Evolutionary conservation across 2,797 vertebrate genomes (phyloP), one percentile per base, ranked within the genome.

Genomic region (Gallinago stenura): DNA sequence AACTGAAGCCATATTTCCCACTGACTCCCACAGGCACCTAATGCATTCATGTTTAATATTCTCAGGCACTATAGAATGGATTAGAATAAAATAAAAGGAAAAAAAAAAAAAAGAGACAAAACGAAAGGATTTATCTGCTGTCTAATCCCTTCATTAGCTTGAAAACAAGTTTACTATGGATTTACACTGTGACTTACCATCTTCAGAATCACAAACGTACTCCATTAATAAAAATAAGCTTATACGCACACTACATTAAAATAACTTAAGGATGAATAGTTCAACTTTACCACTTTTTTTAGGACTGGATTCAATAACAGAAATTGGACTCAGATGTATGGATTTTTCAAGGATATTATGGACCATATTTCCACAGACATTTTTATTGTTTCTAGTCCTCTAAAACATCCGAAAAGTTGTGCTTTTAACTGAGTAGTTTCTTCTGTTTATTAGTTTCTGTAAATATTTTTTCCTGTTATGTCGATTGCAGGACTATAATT

Each of bases 311-410:
- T 89, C 88, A 96, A 94, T 97, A 94, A 95, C 30, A 93, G 75
- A 96, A 97, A 97, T 95, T 96, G 73, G 83, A 96, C 90, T 96
- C 96, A 95, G 93, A 90, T 96, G 95, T 65, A 96, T 28, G 18
- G 89, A 95, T 95, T 96, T 96, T 96, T 94, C 96, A 96, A 95
- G 93, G 93, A 89, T 94, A 90, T 94, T 89, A 94, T 87, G 57
- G 83, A 79, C 94, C 83, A 73, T 87, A 96, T 92, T 97, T 96
- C 82, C 87, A 87, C 5, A 2, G 93, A 95, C 88, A 80, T 93
- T 95, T 95, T 95, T 96, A 94, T 93, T 83, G 86, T 87, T 90
- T 79, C 71, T 95, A 56, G 53, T 48, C 53, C 41, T 84, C 68
- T 89, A 83, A 96, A 87, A 82, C 33, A n/a, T 82, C 43, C 3